Conservation (phyloP, 2,113 vertebrate genomes). For the Tachycineta bicolor region DNA sequence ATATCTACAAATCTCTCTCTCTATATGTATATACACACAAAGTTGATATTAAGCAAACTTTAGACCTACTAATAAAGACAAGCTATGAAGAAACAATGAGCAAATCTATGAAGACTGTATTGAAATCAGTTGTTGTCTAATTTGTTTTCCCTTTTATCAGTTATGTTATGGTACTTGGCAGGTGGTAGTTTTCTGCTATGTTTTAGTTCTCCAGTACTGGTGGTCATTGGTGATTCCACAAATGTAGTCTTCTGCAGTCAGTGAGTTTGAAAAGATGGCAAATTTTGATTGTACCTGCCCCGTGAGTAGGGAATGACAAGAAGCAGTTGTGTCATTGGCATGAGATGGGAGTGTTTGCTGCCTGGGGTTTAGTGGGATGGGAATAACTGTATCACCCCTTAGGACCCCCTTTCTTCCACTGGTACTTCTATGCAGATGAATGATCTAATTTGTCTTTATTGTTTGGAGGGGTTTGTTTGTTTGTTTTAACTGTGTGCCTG, state of each 20-base stretch:
- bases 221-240: neutral
- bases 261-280: neutral
- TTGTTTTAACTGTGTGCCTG: neutral
- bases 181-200: neutral
- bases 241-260: neutral
- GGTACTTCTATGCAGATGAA: neutral
- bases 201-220: neutral
- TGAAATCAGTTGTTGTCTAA: neutral
- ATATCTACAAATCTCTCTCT: neutral
- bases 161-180: neutral
- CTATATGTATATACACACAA: neutral
- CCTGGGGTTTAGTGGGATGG: neutral
- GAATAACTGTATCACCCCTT: neutral
- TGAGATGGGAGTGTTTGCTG: neutral
- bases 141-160: neutral
- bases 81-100: neutral
- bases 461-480: rapidly evolving
- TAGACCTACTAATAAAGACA: neutral
- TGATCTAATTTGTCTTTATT: neutral
- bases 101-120: neutral
- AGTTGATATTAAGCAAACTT: neutral
- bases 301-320: neutral
- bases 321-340: neutral
- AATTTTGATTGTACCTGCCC: neutral
- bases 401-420: neutral